These are phyloP conservation scores for Sciurus vulgaris DNA, from an alignment of 2,797 vertebrate species.

Conservation along the genomic window DNA sequence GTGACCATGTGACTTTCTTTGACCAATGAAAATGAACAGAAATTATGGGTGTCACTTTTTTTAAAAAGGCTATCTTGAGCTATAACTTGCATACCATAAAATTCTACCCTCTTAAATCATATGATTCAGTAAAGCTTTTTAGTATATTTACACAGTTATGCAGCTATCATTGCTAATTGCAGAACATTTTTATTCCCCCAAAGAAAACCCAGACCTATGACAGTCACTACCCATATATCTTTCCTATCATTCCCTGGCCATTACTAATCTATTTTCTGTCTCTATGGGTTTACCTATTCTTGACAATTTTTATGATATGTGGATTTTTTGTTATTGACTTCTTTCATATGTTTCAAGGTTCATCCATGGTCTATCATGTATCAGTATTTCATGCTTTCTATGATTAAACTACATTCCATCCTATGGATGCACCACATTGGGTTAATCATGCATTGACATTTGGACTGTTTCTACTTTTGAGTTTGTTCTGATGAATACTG, in stretches of 20 bases:
- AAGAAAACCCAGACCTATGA: background rate
- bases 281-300: background rate
- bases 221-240: background rate
- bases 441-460: background rate
- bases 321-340: background rate
- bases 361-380: background rate
- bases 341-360: background rate
- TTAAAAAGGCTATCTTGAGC: background rate
- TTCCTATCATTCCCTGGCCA: background rate
- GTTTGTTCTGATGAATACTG: background rate
- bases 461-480: background rate
- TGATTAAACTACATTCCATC: background rate
- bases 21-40: background rate
- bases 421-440: background rate
- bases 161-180: background rate
- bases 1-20: background rate
- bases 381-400: background rate
- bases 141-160: background rate
- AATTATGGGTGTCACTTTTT: slow-evolving; percentile 11
- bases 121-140: background rate
- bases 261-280: slow-evolving; percentile 27
- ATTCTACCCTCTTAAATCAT: background rate
- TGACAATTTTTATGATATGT: background rate
- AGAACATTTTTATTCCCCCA: background rate
- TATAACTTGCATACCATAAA: background rate